Percentiles rank a stretch among this genome's conserved stretches.
These are phyloP conservation scores for Mizuhopecten yessoensis DNA, from an alignment of 1,140 invertebrate genomes.

Conservation along the genomic window DNA sequence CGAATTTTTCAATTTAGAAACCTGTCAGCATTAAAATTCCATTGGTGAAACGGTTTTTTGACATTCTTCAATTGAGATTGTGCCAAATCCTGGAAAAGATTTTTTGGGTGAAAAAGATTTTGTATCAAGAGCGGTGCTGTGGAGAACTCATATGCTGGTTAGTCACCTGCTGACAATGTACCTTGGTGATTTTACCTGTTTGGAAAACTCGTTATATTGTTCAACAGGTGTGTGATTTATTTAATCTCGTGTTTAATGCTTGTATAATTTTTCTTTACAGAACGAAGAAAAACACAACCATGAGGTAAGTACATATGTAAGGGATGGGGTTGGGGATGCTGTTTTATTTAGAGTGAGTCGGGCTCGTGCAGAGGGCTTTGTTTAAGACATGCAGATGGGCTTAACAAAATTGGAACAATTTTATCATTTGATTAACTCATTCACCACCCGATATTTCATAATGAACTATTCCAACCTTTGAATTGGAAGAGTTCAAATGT, in stretches of 20 bases:
- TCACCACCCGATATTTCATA: no score
- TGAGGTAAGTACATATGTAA: conserved; percentile 74
- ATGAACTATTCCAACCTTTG: no score
- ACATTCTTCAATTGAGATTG: background rate
- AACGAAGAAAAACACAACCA: conserved; percentile 89
- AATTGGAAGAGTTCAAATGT: no score
- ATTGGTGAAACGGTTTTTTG: background rate
- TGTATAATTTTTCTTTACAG: conserved; percentile 74
- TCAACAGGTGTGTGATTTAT: background rate
- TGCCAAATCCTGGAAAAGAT: background rate
- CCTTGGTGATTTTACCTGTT: conserved; percentile 23
- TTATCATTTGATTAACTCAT: no score
- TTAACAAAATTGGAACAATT: no score
- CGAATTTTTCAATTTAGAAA: background rate
- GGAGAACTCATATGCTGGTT: background rate
- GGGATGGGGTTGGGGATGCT: no score
- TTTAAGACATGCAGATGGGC: no score
- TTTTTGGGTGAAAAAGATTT: background rate
- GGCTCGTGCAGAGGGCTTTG: no score
- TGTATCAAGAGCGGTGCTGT: background rate
- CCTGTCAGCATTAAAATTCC: background rate
- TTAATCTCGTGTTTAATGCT: background rate
- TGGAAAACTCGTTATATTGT: background rate
- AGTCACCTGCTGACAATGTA: background rate
- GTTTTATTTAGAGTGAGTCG: no score